These are phyloP conservation scores for Hirtodrosophila duncani DNA, from an alignment of 2,888 invertebrate genomes.

Conservation along the genomic window DNA sequence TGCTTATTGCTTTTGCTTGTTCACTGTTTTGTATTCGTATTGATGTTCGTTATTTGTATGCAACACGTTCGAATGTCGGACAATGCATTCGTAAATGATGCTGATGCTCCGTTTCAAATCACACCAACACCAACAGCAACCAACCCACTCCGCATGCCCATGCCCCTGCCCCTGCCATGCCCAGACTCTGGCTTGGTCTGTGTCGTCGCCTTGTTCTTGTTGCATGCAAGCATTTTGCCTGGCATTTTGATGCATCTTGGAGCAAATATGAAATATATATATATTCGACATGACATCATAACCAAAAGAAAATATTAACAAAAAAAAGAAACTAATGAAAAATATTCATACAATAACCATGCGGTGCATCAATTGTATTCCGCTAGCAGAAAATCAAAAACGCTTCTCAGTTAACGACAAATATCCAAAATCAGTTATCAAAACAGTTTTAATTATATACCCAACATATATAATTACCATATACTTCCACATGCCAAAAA, in stretches of 20 bases:
- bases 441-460: constrained; percentile 33
- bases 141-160: no score
- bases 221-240: constrained; percentile 40
- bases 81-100: constrained; percentile 45
- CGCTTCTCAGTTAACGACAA: constrained; percentile 26
- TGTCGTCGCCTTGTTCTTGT: not conserved
- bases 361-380: no score
- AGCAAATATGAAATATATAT: constrained; percentile 33
- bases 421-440: no score
- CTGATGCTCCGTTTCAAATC: constrained; percentile 20
- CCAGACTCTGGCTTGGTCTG: not conserved
- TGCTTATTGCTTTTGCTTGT: constrained; percentile 19
- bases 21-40: constrained; percentile 39
- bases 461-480: constrained; percentile 21
- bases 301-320: constrained; percentile 13
- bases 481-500: constrained; percentile 22
- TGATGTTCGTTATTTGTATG: no score
- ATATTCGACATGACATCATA: constrained; percentile 32
- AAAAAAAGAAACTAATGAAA: constrained; percentile 15
- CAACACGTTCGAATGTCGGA: constrained; percentile 44
- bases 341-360: constrained; percentile 32
- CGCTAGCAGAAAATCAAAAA: constrained; percentile 35
- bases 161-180: no score
- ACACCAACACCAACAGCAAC: no score
- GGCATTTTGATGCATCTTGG: constrained; percentile 49